phyloP scores from a whole-genome alignment of 2,888 invertebrate genomes.

The Tenthredo distinguenda region DNA sequence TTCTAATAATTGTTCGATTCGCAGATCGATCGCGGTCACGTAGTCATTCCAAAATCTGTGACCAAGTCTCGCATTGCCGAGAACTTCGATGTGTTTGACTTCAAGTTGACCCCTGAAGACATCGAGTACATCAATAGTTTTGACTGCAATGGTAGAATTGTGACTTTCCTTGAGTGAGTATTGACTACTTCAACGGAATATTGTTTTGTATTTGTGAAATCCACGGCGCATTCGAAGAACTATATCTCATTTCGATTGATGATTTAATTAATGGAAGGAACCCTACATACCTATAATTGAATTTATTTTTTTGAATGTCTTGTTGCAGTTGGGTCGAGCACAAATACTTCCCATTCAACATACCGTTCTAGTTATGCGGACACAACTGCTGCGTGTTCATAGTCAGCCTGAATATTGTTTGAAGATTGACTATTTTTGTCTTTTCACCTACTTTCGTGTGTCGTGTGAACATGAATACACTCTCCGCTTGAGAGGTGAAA shows the following conservation, averaged over 20 bases:
- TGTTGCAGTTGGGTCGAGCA: constrained; percentile 79
- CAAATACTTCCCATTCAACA: constrained; percentile 79
- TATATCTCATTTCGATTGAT: background rate
- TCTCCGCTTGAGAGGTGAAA: background rate
- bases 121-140: constrained; percentile 84
- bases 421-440: background rate
- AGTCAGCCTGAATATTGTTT: background rate
- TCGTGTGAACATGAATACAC: background rate
- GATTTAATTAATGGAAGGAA: background rate
- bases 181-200: background rate
- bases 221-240: background rate
- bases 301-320: constrained; percentile 59
- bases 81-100: constrained; percentile 88
- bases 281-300: background rate
- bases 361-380: constrained; percentile 74
- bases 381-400: background rate
- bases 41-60: constrained; percentile 92
- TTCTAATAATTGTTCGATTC: background rate
- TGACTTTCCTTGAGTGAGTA: constrained; percentile 83
- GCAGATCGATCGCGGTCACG: constrained; percentile 84
- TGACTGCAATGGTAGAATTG: constrained; percentile 86
- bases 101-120: constrained; percentile 85
- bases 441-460: background rate
- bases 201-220: background rate
- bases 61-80: constrained; percentile 85